Evolutionary conservation across 2,888 invertebrate species (phyloP), one percentile per base, ranked within the genome.

Genomic region (Orthosia cruda): DNA sequence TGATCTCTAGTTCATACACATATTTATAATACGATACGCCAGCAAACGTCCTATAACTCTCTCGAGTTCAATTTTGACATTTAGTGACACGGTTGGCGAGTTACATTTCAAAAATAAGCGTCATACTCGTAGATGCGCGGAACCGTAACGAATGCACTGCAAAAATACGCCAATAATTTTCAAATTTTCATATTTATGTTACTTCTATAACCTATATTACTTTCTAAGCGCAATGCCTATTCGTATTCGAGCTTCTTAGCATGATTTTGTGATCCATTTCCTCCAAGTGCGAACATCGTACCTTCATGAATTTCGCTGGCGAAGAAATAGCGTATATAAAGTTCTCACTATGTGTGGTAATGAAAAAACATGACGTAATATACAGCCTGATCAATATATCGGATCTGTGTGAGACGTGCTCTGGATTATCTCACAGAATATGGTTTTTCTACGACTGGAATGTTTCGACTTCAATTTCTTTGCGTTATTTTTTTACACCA

Each of bases 321-420:
- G 63, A 59, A 74, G 79, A 71, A 68, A 84, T 78, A 70, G 65
- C n/a, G 71, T 72, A 76, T 67, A 82, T 74, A 74, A 69, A 83
- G 55, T 65, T 76, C 63, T 64, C 67, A 64, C 62, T 52, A 70
- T 77, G 26, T 54, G 66, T 59, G 54, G 55, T 85, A 77, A 82
- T 82, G 80, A 85, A 84, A 84, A 84, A 77, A 71, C 59, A 81
- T 79, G 73, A 79, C 62, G 74, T 71, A 74, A 74, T 72, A 66
- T 64, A 70, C 54, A 18, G 71, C 50, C 65, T 74, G 71, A 74
- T 82, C 77, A 77, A 78, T 76, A 82, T 72, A 70, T 72, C 23
- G 57, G 62, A 77, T 86, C 76, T 70, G 64, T 40, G 62, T 3
- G 71, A 64, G 58, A 71, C 73, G 84, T 54, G 74, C 54, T 64